Evolutionary conservation across 2,888 invertebrate genomes (phyloP), one percentile per base, ranked within the genome.

Genomic region (Eristalinus sepulchralis): DNA sequence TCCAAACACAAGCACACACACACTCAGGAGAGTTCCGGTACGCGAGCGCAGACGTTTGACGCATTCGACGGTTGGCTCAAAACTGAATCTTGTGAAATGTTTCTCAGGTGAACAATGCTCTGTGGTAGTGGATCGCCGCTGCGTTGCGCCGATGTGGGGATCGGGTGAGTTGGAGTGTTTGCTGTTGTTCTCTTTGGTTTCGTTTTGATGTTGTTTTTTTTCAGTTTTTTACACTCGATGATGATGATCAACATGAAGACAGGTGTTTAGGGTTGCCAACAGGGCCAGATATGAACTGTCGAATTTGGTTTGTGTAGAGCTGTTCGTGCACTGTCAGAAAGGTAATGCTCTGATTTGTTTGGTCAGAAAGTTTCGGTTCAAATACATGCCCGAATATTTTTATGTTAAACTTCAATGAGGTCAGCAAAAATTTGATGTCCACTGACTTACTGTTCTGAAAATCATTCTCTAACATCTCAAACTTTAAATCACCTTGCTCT

Each of bases 261-360:
- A 86, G 86, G 86, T 86, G 86, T 78, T 67, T 72, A 83, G 86
- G 55, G 86, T 86, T 86, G 83, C 86, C 86, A 86, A n/a, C 6
- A 27, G n/a, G 47, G n/a, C n/a, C n/a, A n/a, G n/a, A n/a, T n/a
- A n/a, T n/a, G n/a, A n/a, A n/a, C n/a, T 27, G 27, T 27, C 5
- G 27, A 27, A 27, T 27, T 27, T 27, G n/a, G n/a, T n/a, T n/a
- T n/a, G n/a, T n/a, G n/a, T n/a, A n/a, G n/a, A n/a, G n/a, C n/a
- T n/a, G n/a, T n/a, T n/a, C n/a, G n/a, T n/a, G n/a, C n/a, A n/a
- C n/a, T n/a, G n/a, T n/a, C n/a, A n/a, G n/a, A n/a, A n/a, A n/a
- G n/a, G n/a, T n/a, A n/a, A n/a, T n/a, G n/a, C n/a, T n/a, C n/a
- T n/a, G n/a, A n/a, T n/a, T n/a, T n/a, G n/a, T n/a, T n/a, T n/a